A percentile compares a stretch with the other conserved stretches of the same genome.
These are phyloP conservation scores for Prionailurus viverrinus DNA, from an alignment of 2,113 vertebrate genomes.

Conservation along the genomic window DNA sequence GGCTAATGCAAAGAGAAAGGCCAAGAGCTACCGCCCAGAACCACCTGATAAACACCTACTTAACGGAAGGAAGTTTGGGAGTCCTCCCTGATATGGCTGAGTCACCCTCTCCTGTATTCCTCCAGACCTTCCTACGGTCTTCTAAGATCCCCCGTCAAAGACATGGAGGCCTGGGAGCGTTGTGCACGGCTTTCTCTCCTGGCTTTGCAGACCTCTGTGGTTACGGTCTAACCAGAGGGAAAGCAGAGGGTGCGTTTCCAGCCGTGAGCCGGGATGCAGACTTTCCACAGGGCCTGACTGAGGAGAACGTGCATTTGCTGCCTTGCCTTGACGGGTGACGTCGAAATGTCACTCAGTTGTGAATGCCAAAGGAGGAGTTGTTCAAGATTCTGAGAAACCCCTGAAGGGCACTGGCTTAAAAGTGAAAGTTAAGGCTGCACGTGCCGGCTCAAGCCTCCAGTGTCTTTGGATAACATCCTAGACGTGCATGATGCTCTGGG, in stretches of 20 bases:
- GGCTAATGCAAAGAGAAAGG: background rate
- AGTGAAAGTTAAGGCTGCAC: background rate
- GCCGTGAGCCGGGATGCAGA: background rate
- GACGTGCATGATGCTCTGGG: accelerated
- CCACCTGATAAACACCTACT: no score
- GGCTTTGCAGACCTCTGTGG: background rate
- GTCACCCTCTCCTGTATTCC: background rate
- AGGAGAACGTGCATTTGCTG: accelerated
- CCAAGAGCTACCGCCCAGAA: background rate
- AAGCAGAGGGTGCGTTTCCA: background rate
- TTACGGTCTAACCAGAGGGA: accelerated
- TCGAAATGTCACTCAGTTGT: accelerated
- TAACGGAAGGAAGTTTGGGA: background rate
- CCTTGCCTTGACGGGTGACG: accelerated
- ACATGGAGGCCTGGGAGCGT: no score
- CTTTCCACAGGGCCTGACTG: accelerated
- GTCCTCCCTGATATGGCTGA: background rate
- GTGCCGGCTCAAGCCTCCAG: no score
- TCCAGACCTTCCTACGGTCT: background rate
- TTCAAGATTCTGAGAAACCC: background rate
- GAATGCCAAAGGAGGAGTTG: accelerated
- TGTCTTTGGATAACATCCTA: background rate
- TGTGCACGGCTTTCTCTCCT: no score
- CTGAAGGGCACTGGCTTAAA: background rate
- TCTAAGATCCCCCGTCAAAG: background rate